Base-by-base conservation (phyloP, 2,888 invertebrate species). In the Gymnosoma rotundatum region DNA sequence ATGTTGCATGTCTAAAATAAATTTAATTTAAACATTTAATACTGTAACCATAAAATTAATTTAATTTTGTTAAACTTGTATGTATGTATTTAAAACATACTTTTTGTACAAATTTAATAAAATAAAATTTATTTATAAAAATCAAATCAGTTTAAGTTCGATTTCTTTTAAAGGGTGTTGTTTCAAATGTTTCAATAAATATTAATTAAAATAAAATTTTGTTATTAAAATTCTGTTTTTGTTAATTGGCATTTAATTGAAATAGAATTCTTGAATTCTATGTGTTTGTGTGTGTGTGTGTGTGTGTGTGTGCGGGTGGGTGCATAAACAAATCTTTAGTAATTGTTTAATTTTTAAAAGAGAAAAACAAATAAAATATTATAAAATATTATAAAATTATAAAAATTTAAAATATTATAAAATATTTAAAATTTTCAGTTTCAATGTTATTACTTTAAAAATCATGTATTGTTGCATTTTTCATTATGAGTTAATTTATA, bases 1-100 rank as follows among this genome's bases (percentile, higher is more conserved):
- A 14, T 74, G 7, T 56, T 75, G 70, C 78, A 70, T 78, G 78
- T 64, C 63, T 9, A 70, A 78, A 70, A 21, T 2, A 21, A n/a
- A 78, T 78, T 69, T 36, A 78, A 48, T 25, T 63, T 38, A 63
- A 69, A 61, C 14, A 61, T 32, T 54, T 61, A 61, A 32, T 32
- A 0, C 32, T 32, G 0, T 32, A 32, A 7, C 6, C 3, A 32
- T 32, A 32, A 32, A 32, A 32, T 67, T 52, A 52, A 61, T 45
- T 54, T 20, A 20, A 18, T 70, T 20, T 42, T n/a, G 32, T 7
- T 32, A 32, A 5, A 32, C 8, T 7, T 32, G 32, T 32, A 32
- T 32, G 32, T 32, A 32, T 32, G 6, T 7, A 32, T 32, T 32
- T 5, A 25, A 25, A 25, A 25, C 2, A 25, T 2, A 25, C 25